phyloP scores from a whole-genome alignment of 2,113 vertebrate genomes.

The Labeo rohita region DNA sequence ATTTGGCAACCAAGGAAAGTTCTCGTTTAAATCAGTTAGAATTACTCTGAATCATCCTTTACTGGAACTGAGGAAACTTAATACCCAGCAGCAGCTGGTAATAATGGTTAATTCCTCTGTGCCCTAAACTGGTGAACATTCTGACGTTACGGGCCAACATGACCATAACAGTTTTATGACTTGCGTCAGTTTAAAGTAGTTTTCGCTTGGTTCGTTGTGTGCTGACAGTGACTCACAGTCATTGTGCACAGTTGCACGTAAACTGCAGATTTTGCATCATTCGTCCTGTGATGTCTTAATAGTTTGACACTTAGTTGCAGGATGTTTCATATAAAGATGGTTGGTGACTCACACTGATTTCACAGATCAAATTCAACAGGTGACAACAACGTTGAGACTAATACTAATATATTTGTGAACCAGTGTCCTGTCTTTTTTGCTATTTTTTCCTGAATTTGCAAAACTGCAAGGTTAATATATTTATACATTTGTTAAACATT shows the following conservation, averaged over 20 bases:
- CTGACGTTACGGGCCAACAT: background rate
- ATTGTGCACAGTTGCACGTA: constrained; percentile 22
- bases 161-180: background rate
- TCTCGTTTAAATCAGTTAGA: background rate
- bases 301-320: background rate
- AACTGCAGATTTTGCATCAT: background rate
- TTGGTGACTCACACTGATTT: background rate
- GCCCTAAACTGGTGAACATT: background rate
- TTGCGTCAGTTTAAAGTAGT: background rate
- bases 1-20: background rate
- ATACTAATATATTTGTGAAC: background rate
- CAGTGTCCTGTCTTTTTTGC: background rate
- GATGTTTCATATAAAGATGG: background rate
- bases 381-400: background rate
- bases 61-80: constrained; percentile 37
- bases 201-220: background rate
- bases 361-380: background rate
- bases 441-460: background rate
- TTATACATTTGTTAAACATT: background rate
- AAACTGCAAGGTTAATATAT: background rate
- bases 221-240: constrained; percentile 43
- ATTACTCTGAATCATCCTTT: constrained; percentile 43
- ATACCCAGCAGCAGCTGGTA: background rate
- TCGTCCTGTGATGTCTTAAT: constrained; percentile 20
- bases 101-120: constrained; percentile 13